Percentiles rank a stretch among this genome's conserved stretches.
phyloP scores from a whole-genome alignment of 2,797 vertebrate species.

The Delichon dasypus region DNA sequence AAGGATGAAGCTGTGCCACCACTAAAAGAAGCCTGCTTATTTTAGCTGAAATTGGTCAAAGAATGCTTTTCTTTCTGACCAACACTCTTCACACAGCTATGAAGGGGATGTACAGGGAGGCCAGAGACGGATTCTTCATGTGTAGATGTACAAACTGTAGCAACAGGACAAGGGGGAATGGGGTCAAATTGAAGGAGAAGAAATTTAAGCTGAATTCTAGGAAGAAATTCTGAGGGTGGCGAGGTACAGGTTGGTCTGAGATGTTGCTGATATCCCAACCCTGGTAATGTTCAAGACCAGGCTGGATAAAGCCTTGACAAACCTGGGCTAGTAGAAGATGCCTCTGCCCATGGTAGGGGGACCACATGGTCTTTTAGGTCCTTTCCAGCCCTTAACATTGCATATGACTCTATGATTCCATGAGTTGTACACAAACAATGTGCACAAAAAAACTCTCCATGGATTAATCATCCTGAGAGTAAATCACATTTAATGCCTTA shows the following conservation, averaged over 20 bases:
- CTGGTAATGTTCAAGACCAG: neutral
- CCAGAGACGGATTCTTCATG: neutral
- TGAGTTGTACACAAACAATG: neutral
- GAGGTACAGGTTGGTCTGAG: neutral
- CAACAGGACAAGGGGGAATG: neutral
- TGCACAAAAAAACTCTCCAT: rapidly evolving
- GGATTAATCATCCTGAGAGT: neutral
- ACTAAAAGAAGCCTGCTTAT: neutral
- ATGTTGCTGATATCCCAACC: neutral
- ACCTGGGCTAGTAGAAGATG: neutral
- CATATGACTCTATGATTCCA: neutral
- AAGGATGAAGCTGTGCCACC: neutral
- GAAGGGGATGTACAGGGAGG: neutral
- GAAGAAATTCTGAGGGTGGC: neutral
- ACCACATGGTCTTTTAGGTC: neutral
- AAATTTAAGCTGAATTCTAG: neutral
- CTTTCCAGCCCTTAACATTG: neutral
- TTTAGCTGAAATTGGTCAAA: neutral
- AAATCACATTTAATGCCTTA: neutral
- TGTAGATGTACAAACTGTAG: neutral
- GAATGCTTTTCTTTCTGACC: neutral
- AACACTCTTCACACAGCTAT: neutral
- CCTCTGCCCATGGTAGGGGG: no score
- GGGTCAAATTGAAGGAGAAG: neutral
- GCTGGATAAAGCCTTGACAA: neutral